phyloP scores from a whole-genome alignment of 1,140 invertebrate species.

The Diachasmimorpha longicaudata region DNA sequence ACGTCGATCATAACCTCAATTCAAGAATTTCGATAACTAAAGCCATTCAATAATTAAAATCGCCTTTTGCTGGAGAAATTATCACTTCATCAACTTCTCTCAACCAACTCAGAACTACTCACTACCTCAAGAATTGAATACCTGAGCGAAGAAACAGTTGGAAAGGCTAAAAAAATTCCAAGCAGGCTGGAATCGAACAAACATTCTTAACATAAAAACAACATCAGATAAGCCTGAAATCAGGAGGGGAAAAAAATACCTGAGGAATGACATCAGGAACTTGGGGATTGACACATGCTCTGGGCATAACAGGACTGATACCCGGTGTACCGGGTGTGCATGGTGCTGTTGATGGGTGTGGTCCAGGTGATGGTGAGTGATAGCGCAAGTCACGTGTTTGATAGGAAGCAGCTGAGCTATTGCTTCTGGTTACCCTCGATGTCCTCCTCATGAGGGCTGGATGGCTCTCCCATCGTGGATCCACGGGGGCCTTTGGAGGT shows the following conservation, averaged over 20 bases:
- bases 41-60: too few species aligned
- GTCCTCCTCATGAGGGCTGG: constrained; percentile 51
- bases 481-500: constrained; percentile 49
- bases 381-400: constrained; percentile 55
- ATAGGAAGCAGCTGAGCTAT: constrained; percentile 54
- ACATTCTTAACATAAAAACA: constrained; percentile 12
- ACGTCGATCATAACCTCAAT: too few species aligned
- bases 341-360: constrained; percentile 52
- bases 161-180: constrained; percentile 56
- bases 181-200: constrained; percentile 48
- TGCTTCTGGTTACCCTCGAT: constrained; percentile 54
- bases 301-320: constrained; percentile 56
- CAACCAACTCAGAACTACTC: neutral
- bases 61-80: too few species aligned
- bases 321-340: constrained; percentile 56
- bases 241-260: constrained; percentile 39
- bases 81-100: neutral
- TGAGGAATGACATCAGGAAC: constrained; percentile 56
- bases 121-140: constrained; percentile 32
- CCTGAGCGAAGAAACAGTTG: constrained; percentile 55
- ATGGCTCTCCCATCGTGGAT: constrained; percentile 60
- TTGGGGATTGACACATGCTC: constrained; percentile 51
- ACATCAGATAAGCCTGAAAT: constrained; percentile 16
- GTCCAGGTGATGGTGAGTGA: constrained; percentile 50
- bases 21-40: too few species aligned